phyloP scores from a whole-genome alignment of 1,140 invertebrate genomes.

The Brachionus plicatilis region DNA sequence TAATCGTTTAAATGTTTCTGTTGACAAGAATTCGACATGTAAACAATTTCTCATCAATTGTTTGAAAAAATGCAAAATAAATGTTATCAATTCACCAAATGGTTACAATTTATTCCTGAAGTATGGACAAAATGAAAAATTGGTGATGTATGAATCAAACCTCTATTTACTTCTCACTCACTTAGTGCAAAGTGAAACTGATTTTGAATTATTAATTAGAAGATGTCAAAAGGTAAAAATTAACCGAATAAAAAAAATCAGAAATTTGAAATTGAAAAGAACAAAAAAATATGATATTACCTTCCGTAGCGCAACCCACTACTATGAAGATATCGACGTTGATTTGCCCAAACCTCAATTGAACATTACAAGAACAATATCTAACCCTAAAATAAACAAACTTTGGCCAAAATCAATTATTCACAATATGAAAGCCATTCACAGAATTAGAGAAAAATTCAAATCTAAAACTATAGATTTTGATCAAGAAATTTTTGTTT shows the following conservation, averaged over 20 bases:
- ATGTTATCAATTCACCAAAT: neutral
- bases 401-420: neutral
- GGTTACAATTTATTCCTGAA: neutral
- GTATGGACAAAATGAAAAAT: neutral
- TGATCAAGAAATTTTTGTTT: conserved; percentile 8
- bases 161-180: neutral
- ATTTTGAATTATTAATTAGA: neutral
- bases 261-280: neutral
- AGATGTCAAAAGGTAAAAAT: neutral
- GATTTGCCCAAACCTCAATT: neutral
- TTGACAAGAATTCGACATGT: neutral
- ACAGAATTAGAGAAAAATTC: neutral
- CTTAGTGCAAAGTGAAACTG: neutral
- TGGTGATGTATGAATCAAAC: neutral
- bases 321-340: conserved; percentile 1
- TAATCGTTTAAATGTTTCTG: neutral
- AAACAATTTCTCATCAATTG: neutral
- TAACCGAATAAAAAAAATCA: neutral
- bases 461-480: neutral
- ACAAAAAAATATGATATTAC: neutral
- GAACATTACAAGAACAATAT: neutral
- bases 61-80: neutral
- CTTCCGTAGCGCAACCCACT: neutral
- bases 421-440: neutral
- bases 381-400: neutral